These are phyloP conservation scores for Zaprionus kolodkinae DNA, from an alignment of 1,140 invertebrate species.

Conservation along the genomic window DNA sequence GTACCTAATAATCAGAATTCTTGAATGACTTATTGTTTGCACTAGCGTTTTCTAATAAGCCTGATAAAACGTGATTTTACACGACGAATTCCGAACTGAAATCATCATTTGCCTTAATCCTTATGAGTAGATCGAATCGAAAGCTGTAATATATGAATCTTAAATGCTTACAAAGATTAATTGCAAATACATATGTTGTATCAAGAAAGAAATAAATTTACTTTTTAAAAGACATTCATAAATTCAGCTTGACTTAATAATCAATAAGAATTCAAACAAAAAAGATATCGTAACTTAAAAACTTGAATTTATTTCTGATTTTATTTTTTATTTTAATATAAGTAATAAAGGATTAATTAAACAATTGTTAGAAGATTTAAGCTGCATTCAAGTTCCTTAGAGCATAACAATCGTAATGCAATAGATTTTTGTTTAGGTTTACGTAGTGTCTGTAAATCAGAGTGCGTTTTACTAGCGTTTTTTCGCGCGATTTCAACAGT, in stretches of 20 bases:
- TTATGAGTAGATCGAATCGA: not conserved
- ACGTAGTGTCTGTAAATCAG: conserved; percentile 4
- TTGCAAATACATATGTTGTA: not conserved
- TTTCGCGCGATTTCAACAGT: conserved; percentile 26
- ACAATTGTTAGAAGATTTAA: not conserved
- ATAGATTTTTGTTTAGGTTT: not conserved
- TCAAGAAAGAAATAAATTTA: not conserved
- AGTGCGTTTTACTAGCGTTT: conserved; percentile 23
- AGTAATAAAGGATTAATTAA: not conserved
- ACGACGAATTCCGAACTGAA: not conserved
- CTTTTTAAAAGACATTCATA: not conserved
- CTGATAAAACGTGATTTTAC: not conserved
- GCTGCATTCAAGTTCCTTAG: too few species aligned
- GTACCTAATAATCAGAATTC: not conserved
- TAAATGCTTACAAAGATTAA: not conserved
- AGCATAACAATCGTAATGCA: too few species aligned
- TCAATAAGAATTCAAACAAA: not conserved
- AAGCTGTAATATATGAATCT: not conserved
- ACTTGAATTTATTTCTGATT: not conserved
- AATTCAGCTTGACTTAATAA: not conserved
- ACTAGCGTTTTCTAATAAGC: not conserved
- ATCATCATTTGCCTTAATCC: not conserved
- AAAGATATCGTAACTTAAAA: not conserved
- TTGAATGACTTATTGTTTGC: not conserved
- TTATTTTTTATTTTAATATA: not conserved